Conservation (phyloP, 2,113 vertebrate species). For the Centropus bengalensis region DNA sequence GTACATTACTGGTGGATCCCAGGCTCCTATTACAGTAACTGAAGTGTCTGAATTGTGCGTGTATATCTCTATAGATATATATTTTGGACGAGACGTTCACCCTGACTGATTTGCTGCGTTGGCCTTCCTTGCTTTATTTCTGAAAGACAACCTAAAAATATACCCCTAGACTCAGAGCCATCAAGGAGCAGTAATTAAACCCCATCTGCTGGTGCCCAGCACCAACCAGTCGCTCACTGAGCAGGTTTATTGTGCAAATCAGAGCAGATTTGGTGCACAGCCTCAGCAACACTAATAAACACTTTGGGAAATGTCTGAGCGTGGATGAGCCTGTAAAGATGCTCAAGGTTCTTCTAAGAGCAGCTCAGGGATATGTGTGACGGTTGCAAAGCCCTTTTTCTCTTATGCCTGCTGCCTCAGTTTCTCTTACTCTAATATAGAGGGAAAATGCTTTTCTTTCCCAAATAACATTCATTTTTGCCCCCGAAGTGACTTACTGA, state of each 20-base stretch:
- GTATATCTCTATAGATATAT: constrained; percentile 3
- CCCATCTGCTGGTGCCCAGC: not conserved
- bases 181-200: not conserved
- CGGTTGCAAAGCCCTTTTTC: not conserved
- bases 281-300: not conserved
- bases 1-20: not conserved
- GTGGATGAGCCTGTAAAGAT: not conserved
- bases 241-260: not conserved
- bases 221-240: not conserved
- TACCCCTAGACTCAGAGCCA: not conserved
- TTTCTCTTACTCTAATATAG: not conserved
- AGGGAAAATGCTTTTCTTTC: not conserved
- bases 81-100: not conserved
- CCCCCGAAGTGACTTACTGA: not conserved
- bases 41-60: not conserved
- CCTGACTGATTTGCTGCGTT: not conserved
- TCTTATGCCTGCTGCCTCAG: not conserved
- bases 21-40: not conserved
- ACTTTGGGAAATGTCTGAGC: not conserved
- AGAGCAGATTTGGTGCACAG: not conserved
- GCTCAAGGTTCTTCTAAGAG: not conserved
- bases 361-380: not conserved
- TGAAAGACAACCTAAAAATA: constrained; percentile 12
- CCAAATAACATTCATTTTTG: not conserved
- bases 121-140: constrained; percentile 34